Conservation (phyloP, 2,797 vertebrate genomes). For the Crypturellus tataupa region DNA sequence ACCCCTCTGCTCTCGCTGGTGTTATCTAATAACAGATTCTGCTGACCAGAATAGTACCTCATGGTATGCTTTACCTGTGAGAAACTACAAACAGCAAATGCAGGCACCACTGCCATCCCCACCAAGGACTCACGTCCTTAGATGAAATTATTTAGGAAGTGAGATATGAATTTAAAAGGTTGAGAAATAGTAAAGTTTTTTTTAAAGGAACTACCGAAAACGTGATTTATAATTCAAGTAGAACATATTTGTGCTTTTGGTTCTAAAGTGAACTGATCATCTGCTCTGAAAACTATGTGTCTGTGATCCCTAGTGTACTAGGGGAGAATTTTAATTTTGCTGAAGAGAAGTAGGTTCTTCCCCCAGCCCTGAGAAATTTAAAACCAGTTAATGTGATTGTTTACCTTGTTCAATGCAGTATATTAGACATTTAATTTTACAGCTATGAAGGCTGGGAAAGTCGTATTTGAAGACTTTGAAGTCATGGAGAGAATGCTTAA, state of each 20-base stretch:
- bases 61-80: not conserved
- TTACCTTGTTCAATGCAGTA: not conserved
- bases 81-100: not conserved
- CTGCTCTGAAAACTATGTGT: not conserved
- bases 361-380: not conserved
- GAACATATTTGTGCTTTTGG: not conserved
- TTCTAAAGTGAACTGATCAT: not conserved
- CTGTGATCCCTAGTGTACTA: not conserved
- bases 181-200: not conserved
- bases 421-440: constrained; percentile 14
- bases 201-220: not conserved
- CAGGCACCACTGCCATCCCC: too few relatives aligned
- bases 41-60: not conserved
- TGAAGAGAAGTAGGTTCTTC: not conserved
- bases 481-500: constrained; percentile 41
- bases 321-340: not conserved
- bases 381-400: not conserved
- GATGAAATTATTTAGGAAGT: not conserved
- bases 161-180: not conserved
- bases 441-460: not conserved
- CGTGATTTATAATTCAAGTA: not conserved
- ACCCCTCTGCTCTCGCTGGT: not conserved
- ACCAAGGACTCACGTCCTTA: not conserved
- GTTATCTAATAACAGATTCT: not conserved
- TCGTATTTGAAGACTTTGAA: constrained; percentile 19